These are phyloP conservation scores for Platyscapa corneri DNA, from an alignment of 1,140 invertebrate genomes.

Conservation along the genomic window DNA sequence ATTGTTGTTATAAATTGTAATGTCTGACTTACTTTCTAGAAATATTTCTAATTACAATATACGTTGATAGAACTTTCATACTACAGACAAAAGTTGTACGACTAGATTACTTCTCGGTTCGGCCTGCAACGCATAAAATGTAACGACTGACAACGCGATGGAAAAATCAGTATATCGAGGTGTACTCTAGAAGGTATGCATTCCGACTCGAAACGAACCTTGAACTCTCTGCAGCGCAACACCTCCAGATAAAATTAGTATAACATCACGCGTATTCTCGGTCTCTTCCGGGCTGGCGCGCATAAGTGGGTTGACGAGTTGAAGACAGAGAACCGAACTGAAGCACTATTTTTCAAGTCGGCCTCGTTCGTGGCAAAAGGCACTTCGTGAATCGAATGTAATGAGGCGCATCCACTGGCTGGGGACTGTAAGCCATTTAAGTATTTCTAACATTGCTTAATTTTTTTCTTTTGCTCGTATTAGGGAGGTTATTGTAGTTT, in stretches of 20 bases:
- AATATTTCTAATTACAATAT: neutral
- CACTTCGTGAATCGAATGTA: conserved; percentile 41
- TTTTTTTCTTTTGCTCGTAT: neutral
- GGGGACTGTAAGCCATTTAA: neutral
- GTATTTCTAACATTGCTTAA: neutral
- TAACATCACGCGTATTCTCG: neutral
- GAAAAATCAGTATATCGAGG: neutral
- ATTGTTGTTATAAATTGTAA: neutral
- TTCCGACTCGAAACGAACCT: neutral
- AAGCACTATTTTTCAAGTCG: conserved; percentile 21
- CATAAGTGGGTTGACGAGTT: conserved; percentile 43
- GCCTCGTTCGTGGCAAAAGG: neutral
- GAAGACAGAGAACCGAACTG: conserved; percentile 21
- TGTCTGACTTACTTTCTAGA: neutral
- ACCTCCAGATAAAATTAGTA: conserved; percentile 41
- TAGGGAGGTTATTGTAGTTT: neutral
- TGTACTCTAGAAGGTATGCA: neutral
- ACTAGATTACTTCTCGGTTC: too few relatives aligned
- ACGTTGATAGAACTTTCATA: too few relatives aligned
- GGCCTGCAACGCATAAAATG: neutral
- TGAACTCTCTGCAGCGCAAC: neutral
- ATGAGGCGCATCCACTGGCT: conserved; percentile 5
- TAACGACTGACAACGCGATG: neutral
- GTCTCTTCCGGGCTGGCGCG: neutral
- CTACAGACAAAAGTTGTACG: too few relatives aligned